Conservation (phyloP, 2,113 vertebrate species). For the Pelobates fuscus region DNA sequence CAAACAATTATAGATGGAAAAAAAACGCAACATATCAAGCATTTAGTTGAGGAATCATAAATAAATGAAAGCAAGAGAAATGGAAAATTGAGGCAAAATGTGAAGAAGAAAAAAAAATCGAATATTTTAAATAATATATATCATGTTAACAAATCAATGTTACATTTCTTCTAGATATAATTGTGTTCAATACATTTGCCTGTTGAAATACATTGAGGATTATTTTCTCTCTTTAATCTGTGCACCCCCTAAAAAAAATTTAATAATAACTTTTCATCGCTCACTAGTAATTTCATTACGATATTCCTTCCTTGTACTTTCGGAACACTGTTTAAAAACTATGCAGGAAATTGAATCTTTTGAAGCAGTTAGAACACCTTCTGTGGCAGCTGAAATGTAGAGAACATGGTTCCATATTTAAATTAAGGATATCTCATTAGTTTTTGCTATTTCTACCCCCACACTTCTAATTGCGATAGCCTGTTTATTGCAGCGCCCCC, state of each 20-base stretch:
- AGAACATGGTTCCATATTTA: constrained; percentile 3
- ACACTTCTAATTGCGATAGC: constrained; percentile 20
- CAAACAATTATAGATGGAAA: constrained; percentile 26
- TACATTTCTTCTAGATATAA: not conserved
- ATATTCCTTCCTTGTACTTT: not conserved
- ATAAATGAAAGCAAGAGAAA: not conserved
- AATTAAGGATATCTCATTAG: constrained; percentile 34
- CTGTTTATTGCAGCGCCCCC: constrained; percentile 16
- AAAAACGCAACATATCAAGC: not conserved
- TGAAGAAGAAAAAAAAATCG: not conserved
- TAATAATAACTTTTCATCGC: not conserved
- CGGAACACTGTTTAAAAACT: not conserved
- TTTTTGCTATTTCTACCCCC: constrained; percentile 2
- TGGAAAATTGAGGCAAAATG: not conserved
- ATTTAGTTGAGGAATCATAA: not conserved
- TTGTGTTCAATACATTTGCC: not conserved
- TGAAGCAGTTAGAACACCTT: not conserved
- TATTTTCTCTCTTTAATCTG: no score
- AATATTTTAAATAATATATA: not conserved
- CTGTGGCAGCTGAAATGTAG: not conserved
- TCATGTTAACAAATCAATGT: not conserved
- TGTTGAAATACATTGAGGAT: not conserved
- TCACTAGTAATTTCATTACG: not conserved
- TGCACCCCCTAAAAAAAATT: no score
- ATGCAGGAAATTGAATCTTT: not conserved